Base-by-base conservation (phyloP, 2,797 vertebrate species). In the Octomys mimax region DNA sequence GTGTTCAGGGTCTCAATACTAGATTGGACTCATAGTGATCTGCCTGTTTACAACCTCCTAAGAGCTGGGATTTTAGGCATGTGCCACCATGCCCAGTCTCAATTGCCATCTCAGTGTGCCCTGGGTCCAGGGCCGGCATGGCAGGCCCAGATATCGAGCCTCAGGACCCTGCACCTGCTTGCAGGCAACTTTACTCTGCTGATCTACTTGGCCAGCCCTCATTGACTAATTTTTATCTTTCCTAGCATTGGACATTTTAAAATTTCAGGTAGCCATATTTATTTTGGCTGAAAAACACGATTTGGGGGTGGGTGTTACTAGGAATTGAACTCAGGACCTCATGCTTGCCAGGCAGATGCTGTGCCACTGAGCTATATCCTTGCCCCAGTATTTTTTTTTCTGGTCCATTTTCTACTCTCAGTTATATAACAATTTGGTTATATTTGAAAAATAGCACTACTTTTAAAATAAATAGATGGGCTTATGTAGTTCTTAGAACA, bases 391-490 rank as follows among this genome's bases (percentile, higher is more conserved):
- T 28, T 36, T 75, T 64, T 14, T 87, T 92, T 84, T 75, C 5
- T 21, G 14, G 46, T 64, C 5, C 19, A 22, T 82, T 64, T 57
- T 49, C 14, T 87, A 79, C 36, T 68, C 24, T 46, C 21, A 59
- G 89, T 80, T 46, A 12, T 46, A n/a, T 42, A 88, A 54, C n/a
- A 70, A 82, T 68, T 57, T 33, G 4, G 5, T 83, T 83, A 59
- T 83, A 6, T 86, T 92, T 33, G 7, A 87, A 85, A 80, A 68
- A 73, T 59, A 5, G 4, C 19, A 49, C 49, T 66, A 66, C 11
- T 93, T 95, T 91, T 33, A 82, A 57, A 92, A 75, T 89, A 57
- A 84, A n/a, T 31, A 78, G 39, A 78, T 8, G 42, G 42, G 39
- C 13, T n/a, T 28, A 6, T 28, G 22, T 95, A 28, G 18, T 33